phyloP scores from a whole-genome alignment of 2,113 vertebrate genomes.

The Pangasianodon gigas region DNA sequence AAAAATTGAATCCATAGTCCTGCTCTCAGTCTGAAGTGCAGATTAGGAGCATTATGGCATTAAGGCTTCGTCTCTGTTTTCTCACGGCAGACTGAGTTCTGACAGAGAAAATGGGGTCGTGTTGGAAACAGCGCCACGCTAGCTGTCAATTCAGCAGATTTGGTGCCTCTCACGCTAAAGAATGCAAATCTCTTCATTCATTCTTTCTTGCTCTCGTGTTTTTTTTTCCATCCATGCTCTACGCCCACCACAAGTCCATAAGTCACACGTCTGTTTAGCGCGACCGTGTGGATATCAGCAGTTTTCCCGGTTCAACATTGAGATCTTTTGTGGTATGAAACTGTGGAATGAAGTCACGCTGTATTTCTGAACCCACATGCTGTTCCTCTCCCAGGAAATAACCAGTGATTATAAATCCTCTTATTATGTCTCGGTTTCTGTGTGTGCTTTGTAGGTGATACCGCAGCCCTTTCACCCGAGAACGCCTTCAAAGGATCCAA shows the following conservation, averaged over 20 bases:
- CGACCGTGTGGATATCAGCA: conserved; percentile 5
- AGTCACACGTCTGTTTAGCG: background rate
- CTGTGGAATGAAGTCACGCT: conserved; percentile 6
- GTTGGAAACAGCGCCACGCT: conserved; percentile 9
- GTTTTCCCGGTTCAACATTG: background rate
- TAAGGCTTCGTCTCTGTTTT: background rate
- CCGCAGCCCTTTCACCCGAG: conserved; percentile 72
- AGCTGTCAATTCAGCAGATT: conserved; percentile 40
- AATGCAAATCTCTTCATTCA: background rate
- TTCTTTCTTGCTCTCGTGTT: background rate
- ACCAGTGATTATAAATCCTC: background rate
- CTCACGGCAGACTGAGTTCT: too few species aligned
- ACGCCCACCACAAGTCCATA: background rate
- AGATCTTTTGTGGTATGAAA: background rate
- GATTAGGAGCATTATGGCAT: too few species aligned
- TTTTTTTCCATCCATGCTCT: background rate
- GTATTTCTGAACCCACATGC: background rate
- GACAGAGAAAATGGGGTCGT: background rate
- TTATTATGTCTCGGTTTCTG: background rate
- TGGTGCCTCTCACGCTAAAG: background rate
- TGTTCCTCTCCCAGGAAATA: background rate
- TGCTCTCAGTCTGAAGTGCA: background rate
- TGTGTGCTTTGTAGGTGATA: conserved; percentile 70
- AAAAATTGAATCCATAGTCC: background rate
- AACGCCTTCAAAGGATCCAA: conserved; percentile 84